Conservation (phyloP, 1,140 invertebrate species). For the Drosophila carrolli region DNA sequence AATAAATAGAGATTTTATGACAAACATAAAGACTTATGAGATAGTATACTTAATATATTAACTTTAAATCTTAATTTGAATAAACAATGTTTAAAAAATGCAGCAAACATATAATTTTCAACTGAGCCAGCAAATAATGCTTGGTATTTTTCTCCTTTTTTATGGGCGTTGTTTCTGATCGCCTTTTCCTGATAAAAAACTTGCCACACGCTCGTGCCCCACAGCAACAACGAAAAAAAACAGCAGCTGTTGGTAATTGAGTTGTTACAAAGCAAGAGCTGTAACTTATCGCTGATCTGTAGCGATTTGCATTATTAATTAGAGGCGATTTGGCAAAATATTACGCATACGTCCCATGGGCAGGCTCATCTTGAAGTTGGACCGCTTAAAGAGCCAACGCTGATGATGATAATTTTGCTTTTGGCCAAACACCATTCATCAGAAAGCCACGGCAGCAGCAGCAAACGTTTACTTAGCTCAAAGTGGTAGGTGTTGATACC, state of each 20-base stretch:
- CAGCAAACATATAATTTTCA: slow-evolving; percentile 20
- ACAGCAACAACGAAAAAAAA: slow-evolving; percentile 4
- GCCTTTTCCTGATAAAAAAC: slow-evolving; percentile 55
- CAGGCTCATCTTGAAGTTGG: slow-evolving; percentile 29
- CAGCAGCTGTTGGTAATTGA: slow-evolving; percentile 61
- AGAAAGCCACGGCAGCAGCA: slow-evolving; percentile 9
- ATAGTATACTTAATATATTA: background rate
- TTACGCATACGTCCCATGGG: slow-evolving; percentile 56
- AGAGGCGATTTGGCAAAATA: slow-evolving; percentile 49
- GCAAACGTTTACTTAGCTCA: slow-evolving; percentile 28
- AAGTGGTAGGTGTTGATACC: slow-evolving; percentile 71
- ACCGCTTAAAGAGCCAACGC: background rate
- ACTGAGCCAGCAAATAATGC: slow-evolving; percentile 27
- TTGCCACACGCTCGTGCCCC: slow-evolving; percentile 65
- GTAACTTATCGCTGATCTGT: slow-evolving; percentile 42
- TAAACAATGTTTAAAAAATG: background rate
- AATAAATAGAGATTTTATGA: background rate
- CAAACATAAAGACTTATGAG: background rate
- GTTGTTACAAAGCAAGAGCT: slow-evolving; percentile 52
- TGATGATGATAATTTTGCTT: slow-evolving; percentile 30
- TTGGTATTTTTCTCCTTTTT: slow-evolving; percentile 13
- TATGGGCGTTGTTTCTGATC: slow-evolving; percentile 45
- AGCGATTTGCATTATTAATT: slow-evolving; percentile 72
- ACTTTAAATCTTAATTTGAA: too few relatives aligned
- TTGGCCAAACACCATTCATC: slow-evolving; percentile 37